Evolutionary conservation across 1,140 invertebrate species (phyloP), one percentile per base, ranked within the genome.

Genomic region (Aphaenogaster ashmeadi): DNA sequence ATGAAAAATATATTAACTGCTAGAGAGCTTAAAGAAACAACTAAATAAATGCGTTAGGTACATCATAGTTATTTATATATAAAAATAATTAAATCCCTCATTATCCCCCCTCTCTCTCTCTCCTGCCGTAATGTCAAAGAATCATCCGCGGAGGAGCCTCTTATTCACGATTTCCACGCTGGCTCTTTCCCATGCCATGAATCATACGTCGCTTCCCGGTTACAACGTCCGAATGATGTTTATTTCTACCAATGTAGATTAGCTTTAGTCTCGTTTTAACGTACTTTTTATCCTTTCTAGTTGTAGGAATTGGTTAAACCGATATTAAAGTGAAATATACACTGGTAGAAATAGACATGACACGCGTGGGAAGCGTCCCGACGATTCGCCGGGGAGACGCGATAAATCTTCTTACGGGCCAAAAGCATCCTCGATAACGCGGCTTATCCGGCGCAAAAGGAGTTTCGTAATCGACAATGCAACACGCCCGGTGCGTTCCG

Each of bases 381-480:
- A 79, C 27, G 44, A 21, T 33, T 3, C 27, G 27, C 27, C 44
- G 4, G 15, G 36, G 1, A 66, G 11, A 11, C 27, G 11, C 5
- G 11, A 83, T 60, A 38, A 38, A 60, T 74, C n/a, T 38, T 5
- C 27, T 21, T 11, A 9, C 21, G 21, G 38, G 27, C 15, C 5
- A 47, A 75, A 41, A 62, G 41, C 13, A 74, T 74, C 54, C 27
- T 74, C 54, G 41, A 74, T 60, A 60, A 75, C 38, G 52, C 67
- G 41, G 38, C 18, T 74, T 84, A 74, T 50, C 69, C 80, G 41
- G 36, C 21, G 38, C 21, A n/a, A 33, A 62, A 41, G 33, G 33
- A 62, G 36, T 75, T 60, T 75, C 69, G 69, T 60, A 58, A 84
- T 84, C 78, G 78, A 69, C 13, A 41, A 33, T 41, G 67, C 64